Conservation (phyloP, 2,888 invertebrate genomes). For the Deladenus siricidicola region DNA sequence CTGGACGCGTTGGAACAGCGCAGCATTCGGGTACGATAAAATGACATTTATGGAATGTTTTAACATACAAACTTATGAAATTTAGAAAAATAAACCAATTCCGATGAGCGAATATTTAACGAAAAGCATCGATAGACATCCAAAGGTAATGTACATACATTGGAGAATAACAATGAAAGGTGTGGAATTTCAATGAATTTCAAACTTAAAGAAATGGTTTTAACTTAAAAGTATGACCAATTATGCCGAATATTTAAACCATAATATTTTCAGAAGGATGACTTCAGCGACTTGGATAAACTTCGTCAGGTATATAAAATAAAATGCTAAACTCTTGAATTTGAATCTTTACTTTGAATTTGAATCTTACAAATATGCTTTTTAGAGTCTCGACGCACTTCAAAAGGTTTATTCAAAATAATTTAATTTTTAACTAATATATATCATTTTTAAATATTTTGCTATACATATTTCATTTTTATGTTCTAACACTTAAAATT, state of each 20-base stretch:
- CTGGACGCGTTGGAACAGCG: slow-evolving; percentile 52
- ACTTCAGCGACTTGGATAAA: slow-evolving; percentile 44
- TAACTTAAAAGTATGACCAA: no score
- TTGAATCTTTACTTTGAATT: not conserved
- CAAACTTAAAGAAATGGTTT: no score
- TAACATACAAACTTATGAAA: not conserved
- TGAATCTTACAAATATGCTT: not conserved
- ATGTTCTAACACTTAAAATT: no score
- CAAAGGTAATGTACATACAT: no score
- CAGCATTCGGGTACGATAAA: slow-evolving; percentile 33
- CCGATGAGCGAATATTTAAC: slow-evolving; percentile 48
- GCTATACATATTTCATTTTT: no score
- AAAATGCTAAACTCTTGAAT: not conserved
- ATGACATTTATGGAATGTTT: not conserved
- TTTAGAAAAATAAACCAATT: slow-evolving; percentile 28
- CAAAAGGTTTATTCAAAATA: slow-evolving; percentile 49
- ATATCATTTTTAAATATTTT: no score
- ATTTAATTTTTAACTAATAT: no score
- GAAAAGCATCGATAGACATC: slow-evolving; percentile 50
- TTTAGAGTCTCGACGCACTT: slow-evolving; percentile 43
- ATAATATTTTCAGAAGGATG: slow-evolving; percentile 19
- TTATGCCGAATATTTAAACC: no score
- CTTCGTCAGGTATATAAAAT: slow-evolving; percentile 32
- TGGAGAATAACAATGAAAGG: no score
- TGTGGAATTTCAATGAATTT: no score